Base-by-base conservation (phyloP, 2,113 vertebrate species). In the Scomber japonicus region DNA sequence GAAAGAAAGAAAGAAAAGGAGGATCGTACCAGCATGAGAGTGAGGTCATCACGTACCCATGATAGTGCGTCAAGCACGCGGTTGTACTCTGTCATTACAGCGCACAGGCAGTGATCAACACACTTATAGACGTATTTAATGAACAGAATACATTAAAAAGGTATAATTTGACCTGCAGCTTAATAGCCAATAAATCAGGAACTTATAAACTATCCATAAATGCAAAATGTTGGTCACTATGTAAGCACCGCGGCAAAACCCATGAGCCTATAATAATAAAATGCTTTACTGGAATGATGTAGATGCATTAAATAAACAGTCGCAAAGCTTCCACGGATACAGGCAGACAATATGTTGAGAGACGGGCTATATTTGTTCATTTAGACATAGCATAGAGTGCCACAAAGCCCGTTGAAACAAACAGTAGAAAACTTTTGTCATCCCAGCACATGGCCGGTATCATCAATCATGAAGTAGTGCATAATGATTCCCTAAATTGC, bases 11-110 rank as follows among this genome's bases (percentile, higher is more conserved):
- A 51, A 45, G 16, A 71, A 35, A 70, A 55, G 76, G 73, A 50
- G 57, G 79, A 62, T 69, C 76, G 16, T 2, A n/a, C 66, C 40
- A 54, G n/a, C 71, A 40, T 40, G 35, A 9, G 7, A 60, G 77
- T 89, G 89, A 91, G 11, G 84, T 90, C 90, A 91, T 85, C 83
- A 84, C 78, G 81, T 59, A 54, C 15, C 24, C 53, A 12, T 63
- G 66, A 19, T 54, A 40, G 61, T 79, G 69, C 77, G 70, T 75
- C 75, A 78, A 75, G 62, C 82, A 61, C 27, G 54, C 46, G 17
- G 30, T 63, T 40, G 5, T 56, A 59, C 54, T 55, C 55, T 59
- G 68, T 72, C 54, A 65, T 59, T 27, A 65, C 17, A 68, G 35
- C n/a, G 45, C 15, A 14, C 16, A 60, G 53, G 17, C 65, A 35